These are phyloP conservation scores for Marmota monax DNA, from an alignment of 2,113 vertebrate genomes.

Conservation along the genomic window DNA sequence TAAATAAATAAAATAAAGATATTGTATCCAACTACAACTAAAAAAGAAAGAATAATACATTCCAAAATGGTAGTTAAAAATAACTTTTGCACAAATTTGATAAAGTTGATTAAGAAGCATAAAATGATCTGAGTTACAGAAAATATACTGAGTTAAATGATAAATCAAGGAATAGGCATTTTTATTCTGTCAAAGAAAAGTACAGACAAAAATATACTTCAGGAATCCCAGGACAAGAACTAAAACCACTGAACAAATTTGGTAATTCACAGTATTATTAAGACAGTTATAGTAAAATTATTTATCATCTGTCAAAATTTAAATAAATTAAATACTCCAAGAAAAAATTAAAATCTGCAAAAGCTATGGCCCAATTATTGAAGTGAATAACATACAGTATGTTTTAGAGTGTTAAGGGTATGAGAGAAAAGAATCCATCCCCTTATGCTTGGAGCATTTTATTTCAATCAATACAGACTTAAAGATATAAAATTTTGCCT, in stretches of 20 bases:
- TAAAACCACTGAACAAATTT: slow-evolving; percentile 47
- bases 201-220: neutral
- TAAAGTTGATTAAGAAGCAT: slow-evolving; percentile 26
- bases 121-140: neutral
- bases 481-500: neutral
- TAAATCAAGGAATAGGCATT: neutral
- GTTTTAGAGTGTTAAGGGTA: neutral
- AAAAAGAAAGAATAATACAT: neutral
- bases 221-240: neutral
- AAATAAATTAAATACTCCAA: neutral
- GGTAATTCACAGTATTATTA: neutral
- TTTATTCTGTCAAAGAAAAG: slow-evolving; percentile 57
- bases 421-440: neutral
- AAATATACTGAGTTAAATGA: too few species aligned
- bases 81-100: neutral
- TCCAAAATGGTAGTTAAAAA: neutral
- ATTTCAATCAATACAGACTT: neutral
- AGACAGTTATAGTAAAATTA: neutral
- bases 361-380: neutral
- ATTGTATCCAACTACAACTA: too few species aligned
- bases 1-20: too few species aligned
- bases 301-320: neutral
- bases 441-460: neutral
- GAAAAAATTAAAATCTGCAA: slow-evolving; percentile 34
- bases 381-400: neutral